A percentile compares a stretch with the other conserved stretches of the same genome.
Evolutionary conservation across 2,797 vertebrate species (phyloP).

Genomic region (Falco berigora): DNA sequence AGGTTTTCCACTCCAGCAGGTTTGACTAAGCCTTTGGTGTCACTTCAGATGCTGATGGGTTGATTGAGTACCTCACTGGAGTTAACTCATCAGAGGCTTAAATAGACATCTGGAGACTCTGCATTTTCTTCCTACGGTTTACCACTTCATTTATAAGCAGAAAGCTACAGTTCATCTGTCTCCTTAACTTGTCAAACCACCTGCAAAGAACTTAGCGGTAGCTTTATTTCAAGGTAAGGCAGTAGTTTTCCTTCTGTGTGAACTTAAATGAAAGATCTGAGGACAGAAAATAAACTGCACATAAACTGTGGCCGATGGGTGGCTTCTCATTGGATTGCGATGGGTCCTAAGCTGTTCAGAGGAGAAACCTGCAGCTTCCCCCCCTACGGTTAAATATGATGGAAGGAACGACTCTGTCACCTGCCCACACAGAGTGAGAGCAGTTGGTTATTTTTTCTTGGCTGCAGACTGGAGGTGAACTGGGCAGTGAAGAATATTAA

Average conservation of each 20-base stretch:
- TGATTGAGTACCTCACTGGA: neutral
- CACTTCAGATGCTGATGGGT: neutral
- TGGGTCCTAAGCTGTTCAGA: accelerated
- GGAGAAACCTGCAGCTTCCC: neutral
- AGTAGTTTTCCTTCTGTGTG: neutral
- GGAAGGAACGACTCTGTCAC: neutral
- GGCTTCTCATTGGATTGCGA: neutral
- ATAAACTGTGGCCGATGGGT: neutral
- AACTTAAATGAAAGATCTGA: neutral
- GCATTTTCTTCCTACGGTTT: neutral
- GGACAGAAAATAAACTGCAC: neutral
- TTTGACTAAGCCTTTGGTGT: neutral
- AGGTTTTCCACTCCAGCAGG: neutral
- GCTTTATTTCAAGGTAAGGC: neutral
- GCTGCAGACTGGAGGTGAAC: neutral
- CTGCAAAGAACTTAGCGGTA: neutral
- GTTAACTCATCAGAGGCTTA: neutral
- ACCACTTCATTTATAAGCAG: neutral
- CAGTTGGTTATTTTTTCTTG: neutral
- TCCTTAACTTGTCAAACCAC: neutral
- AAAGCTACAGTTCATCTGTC: neutral
- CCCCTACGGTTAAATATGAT: neutral
- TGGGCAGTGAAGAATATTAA: neutral
- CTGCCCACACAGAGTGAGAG: neutral
- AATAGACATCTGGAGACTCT: neutral